Percentiles rank a stretch among this genome's conserved stretches.
Evolutionary conservation across 2,888 invertebrate genomes (phyloP).

Genomic region (Hedychridium roseum): DNA sequence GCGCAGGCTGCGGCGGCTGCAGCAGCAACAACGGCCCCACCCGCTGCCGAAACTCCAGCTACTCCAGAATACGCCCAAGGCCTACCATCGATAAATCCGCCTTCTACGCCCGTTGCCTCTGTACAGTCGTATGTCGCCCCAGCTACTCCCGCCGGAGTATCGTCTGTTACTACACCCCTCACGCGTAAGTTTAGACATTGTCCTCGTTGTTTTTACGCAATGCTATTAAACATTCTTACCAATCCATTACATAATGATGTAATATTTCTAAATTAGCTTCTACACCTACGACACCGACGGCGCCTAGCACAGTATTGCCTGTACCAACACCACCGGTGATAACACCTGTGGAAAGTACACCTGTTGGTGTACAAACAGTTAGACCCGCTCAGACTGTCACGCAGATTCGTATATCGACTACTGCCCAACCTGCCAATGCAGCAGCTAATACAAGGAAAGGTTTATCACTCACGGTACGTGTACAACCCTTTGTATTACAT

Average conservation of each 20-base stretch:
- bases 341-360: conserved; percentile 51
- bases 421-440: conserved; percentile 61
- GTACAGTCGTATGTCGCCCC: conserved; percentile 51
- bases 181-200: conserved; percentile 40
- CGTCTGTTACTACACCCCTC: conserved; percentile 45
- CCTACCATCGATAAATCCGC: conserved; percentile 71
- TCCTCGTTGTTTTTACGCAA: background rate
- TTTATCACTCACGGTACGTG: conserved; percentile 74
- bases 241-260: background rate
- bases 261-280: conserved; percentile 35
- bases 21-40: conserved; percentile 48
- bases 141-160: conserved; percentile 48
- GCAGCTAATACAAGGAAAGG: conserved; percentile 69
- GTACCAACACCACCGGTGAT: conserved; percentile 49
- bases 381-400: conserved; percentile 65
- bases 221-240: background rate
- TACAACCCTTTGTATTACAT: background rate
- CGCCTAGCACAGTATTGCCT: conserved; percentile 50
- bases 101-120: conserved; percentile 58
- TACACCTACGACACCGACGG: conserved; percentile 50
- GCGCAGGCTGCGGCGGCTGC: conserved; percentile 62
- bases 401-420: conserved; percentile 67
- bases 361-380: conserved; percentile 57
- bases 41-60: conserved; percentile 57
- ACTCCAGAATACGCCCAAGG: conserved; percentile 89